Evolutionary conservation across 2,797 vertebrate genomes (phyloP).

Genomic region (Mormyrops attenuatus): DNA sequence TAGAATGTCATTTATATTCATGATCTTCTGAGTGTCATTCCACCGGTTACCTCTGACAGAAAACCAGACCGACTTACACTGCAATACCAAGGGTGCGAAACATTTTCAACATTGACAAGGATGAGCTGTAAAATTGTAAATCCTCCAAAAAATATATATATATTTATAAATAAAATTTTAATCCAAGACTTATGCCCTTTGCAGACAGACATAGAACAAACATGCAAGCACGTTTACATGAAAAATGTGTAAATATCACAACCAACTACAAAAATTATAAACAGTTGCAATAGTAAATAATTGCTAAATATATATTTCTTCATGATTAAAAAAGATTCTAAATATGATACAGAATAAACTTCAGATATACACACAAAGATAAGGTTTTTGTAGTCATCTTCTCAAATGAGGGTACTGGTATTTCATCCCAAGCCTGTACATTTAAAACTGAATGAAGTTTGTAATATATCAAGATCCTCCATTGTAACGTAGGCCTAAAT

Average conservation of each 20-base stretch:
- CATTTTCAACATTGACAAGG: background rate
- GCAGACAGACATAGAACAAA: slow-evolving; percentile 25
- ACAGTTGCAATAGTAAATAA: slow-evolving; percentile 60
- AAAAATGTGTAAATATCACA: slow-evolving; percentile 48
- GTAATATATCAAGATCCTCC: slow-evolving; percentile 8
- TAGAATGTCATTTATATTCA: background rate
- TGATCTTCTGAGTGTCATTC: background rate
- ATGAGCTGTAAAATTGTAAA: background rate
- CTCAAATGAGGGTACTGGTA: slow-evolving; percentile 11
- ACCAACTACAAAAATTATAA: slow-evolving; percentile 59
- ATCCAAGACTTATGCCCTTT: background rate
- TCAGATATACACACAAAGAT: slow-evolving; percentile 65
- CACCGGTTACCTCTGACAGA: background rate
- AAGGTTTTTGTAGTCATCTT: slow-evolving; percentile 30
- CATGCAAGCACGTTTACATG: slow-evolving; percentile 33
- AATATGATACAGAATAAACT: slow-evolving; percentile 69
- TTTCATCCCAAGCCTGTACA: slow-evolving; percentile 12
- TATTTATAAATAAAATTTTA: slow-evolving; percentile 15
- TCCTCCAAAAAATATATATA: slow-evolving; percentile 15
- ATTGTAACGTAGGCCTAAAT: background rate
- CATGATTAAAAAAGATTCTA: slow-evolving; percentile 63
- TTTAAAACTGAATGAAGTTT: slow-evolving; percentile 13
- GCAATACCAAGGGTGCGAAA: slow-evolving; percentile 11
- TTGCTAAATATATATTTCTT: slow-evolving; percentile 57
- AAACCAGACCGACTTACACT: slow-evolving; percentile 11